Base-by-base conservation (phyloP, 1,140 invertebrate genomes). In the Hydropsyche tenuis region DNA sequence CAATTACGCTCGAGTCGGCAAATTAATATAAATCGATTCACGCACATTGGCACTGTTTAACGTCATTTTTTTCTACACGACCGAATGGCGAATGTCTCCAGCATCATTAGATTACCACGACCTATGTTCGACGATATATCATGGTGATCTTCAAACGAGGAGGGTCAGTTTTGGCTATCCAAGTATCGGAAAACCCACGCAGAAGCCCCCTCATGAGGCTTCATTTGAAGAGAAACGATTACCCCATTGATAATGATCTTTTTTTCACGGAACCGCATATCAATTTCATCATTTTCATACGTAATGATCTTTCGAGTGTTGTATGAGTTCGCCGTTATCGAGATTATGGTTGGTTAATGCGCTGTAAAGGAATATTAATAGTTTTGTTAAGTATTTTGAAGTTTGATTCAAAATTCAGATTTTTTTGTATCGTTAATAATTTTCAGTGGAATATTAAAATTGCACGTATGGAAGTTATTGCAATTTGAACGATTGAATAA, bases 31-130 rank as follows among this genome's bases (percentile, higher is more conserved):
- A 37, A 37, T 37, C 30, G 30, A 37, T 37, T 37, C 30, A 9
- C 3, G 30, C 30, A 37, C 30, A 37, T 37, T 37, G 30, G 20
- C 48, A 46, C 25, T 16, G 25, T 71, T 60, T 16, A 30, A 9
- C 25, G 53, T 71, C 48, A 53, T 53, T 25, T 62, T 72, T 72
- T 72, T 63, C 46, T 53, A 23, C 11, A 16, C 25, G 20, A 42
- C 46, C 42, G 12, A 42, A 62, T 62, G 53, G 53, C 37, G 51
- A 60, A 43, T 72, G 65, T 68, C 65, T 68, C 65, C 69, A 46
- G 53, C 53, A 72, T 72, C 69, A 72, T 72, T 72, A 72, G 56
- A 72, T 72, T 72, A 72, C 69, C 23, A 25, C 30, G 25, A 25
- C 46, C 68, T 12, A 16, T 37, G 62, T 20, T 22, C 11, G 69